Conservation (phyloP, 53 echinoderm and acorn worm genomes). For the Luidia sarsii region DNA sequence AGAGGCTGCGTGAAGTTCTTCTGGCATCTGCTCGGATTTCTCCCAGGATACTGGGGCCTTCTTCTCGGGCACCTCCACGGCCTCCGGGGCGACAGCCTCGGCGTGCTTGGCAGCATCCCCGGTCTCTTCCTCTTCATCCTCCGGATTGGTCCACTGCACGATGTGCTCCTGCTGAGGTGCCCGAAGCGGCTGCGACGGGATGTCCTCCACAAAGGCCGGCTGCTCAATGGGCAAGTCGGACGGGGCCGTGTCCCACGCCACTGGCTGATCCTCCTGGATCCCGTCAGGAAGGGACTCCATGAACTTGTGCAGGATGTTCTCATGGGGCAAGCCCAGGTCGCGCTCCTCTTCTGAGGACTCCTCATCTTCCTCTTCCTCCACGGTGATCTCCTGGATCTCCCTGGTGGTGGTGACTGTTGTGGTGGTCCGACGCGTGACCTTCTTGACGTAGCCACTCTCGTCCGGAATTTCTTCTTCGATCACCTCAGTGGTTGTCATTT, state of each 20-base stretch:
- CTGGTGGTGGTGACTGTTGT: slow-evolving; percentile 67
- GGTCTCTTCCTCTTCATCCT: slow-evolving; percentile 46
- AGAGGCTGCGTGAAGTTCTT: slow-evolving; percentile 39
- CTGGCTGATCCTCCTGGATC: slow-evolving; percentile 44
- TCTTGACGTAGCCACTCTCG: slow-evolving; percentile 39
- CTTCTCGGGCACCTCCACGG: slow-evolving; percentile 50
- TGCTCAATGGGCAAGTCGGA: slow-evolving; percentile 27
- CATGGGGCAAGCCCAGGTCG: slow-evolving; percentile 78
- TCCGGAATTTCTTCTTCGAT: slow-evolving; percentile 51
- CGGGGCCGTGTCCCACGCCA: slow-evolving; percentile 23
- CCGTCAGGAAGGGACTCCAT: slow-evolving; percentile 75
- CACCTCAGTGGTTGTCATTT: slow-evolving; percentile 38
- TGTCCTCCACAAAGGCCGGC: slow-evolving; percentile 17
- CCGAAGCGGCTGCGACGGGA: slow-evolving; percentile 32
- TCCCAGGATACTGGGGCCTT: slow-evolving; percentile 41
- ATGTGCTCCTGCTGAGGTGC: slow-evolving; percentile 38
- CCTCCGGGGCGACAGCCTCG: slow-evolving; percentile 44
- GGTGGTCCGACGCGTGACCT: slow-evolving; percentile 32
- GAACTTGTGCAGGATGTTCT: slow-evolving; percentile 79
- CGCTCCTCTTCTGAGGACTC: slow-evolving; percentile 56
- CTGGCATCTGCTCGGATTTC: slow-evolving; percentile 39
- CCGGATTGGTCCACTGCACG: slow-evolving; percentile 39
- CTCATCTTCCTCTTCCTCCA: slow-evolving; percentile 75
- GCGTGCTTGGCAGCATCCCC: slow-evolving; percentile 43
- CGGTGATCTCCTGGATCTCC: slow-evolving; percentile 58